These are phyloP conservation scores for Istiophorus platypterus DNA, from an alignment of 2,113 vertebrate species.

Conservation along the genomic window DNA sequence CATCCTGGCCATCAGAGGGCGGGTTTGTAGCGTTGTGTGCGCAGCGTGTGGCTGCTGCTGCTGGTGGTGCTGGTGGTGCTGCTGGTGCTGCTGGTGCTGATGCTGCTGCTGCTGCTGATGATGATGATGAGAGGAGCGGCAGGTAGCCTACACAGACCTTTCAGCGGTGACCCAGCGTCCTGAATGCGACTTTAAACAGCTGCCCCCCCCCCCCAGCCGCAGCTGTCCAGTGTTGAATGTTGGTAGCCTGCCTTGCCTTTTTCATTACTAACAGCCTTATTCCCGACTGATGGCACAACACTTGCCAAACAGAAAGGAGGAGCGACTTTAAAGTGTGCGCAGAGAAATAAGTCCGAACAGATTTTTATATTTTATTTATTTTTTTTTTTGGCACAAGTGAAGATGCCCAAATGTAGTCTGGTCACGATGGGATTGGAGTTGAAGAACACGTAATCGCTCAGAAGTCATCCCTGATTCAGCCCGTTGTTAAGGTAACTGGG, in stretches of 20 bases:
- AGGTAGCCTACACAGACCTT: constrained; percentile 43
- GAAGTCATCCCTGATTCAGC: constrained; percentile 32
- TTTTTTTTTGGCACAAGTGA: constrained; percentile 37
- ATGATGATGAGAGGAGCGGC: constrained; percentile 50
- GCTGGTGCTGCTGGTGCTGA: constrained; percentile 25
- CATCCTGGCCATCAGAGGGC: constrained; percentile 75
- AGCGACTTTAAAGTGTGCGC: constrained; percentile 60
- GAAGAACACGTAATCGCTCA: constrained; percentile 63
- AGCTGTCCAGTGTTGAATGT: constrained; percentile 40
- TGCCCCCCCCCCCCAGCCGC: constrained; percentile 13
- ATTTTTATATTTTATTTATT: too few species aligned
- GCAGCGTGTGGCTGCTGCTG: constrained; percentile 60
- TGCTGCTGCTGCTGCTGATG: constrained; percentile 33
- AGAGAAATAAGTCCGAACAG: constrained; percentile 17
- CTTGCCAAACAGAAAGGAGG: constrained; percentile 53
- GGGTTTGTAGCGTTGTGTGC: constrained; percentile 66
- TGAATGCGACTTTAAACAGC: constrained; percentile 39
- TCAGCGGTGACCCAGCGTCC: constrained; percentile 30
- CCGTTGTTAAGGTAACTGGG: constrained; percentile 49
- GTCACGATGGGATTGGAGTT: constrained; percentile 70
- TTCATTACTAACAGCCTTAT: neutral
- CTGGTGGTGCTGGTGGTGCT: constrained; percentile 31
- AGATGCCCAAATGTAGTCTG: constrained; percentile 48
- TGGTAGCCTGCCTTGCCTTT: constrained; percentile 33
- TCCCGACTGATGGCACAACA: constrained; percentile 18